Evolutionary conservation across 2,888 invertebrate genomes (phyloP).

Genomic region (Thereva unica): DNA sequence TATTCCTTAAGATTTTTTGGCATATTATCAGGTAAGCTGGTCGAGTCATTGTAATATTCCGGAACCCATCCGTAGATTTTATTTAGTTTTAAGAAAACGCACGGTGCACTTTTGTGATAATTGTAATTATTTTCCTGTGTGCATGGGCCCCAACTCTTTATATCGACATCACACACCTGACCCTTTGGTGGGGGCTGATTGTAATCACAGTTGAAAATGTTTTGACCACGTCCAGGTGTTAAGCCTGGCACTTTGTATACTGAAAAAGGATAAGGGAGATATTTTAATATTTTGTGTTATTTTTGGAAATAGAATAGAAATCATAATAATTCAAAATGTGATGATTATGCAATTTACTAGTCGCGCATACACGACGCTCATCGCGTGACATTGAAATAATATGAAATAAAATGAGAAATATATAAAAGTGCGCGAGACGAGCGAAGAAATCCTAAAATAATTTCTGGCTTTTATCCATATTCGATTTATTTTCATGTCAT

Average conservation of each 20-base stretch:
- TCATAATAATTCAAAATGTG: too few relatives aligned
- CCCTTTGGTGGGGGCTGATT: conserved; percentile 70
- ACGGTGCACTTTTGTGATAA: conserved; percentile 90
- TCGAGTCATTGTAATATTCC: conserved; percentile 74
- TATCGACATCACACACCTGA: conserved; percentile 86
- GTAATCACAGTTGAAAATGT: conserved; percentile 76
- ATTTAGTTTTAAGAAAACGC: conserved; percentile 93
- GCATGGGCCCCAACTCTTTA: conserved; percentile 79
- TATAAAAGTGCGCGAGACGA: neutral
- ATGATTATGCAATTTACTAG: too few relatives aligned
- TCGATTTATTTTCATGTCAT: conserved; percentile 9
- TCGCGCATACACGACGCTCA: neutral
- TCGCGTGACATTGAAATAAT: conserved; percentile 13
- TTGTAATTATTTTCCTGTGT: conserved; percentile 83
- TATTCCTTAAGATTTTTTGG: conserved; percentile 71
- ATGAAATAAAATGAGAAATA: conserved; percentile 12
- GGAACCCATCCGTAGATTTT: conserved; percentile 93
- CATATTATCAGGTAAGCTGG: conserved; percentile 73
- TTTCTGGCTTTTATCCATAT: conserved; percentile 23
- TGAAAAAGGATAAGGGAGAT: conserved; percentile 48
- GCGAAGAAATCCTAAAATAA: conserved; percentile 10
- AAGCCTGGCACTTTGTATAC: conserved; percentile 75
- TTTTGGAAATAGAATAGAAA: too few relatives aligned
- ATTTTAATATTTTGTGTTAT: too few relatives aligned
- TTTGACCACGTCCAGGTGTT: conserved; percentile 73